Percentiles rank a stretch among this genome's conserved stretches.
Evolutionary conservation across 2,888 invertebrate genomes (phyloP).

Genomic region (Lasioglossum morio): DNA sequence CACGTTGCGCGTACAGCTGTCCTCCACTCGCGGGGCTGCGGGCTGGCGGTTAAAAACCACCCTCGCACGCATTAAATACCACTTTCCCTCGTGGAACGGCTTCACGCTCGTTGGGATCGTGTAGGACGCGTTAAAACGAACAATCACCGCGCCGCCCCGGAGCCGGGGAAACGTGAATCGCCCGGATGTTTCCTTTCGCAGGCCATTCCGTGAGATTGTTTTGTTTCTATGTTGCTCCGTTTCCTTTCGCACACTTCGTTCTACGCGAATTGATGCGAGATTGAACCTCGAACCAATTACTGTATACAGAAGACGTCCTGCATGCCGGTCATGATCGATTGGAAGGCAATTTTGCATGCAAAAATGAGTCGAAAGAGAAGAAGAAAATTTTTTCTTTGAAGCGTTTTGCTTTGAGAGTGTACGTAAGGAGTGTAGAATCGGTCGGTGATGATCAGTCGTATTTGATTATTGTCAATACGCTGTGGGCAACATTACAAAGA

Average conservation of each 20-base stretch:
- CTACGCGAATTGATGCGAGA: background rate
- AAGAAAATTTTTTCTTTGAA: background rate
- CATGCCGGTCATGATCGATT: too few relatives aligned
- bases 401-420: too few relatives aligned
- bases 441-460: too few relatives aligned
- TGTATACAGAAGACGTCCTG: too few relatives aligned
- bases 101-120: background rate
- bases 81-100: background rate
- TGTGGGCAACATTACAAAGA: background rate
- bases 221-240: background rate
- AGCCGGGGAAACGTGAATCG: background rate
- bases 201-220: background rate
- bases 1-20: constrained; percentile 39
- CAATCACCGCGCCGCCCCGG: constrained; percentile 1
- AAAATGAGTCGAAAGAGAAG: background rate
- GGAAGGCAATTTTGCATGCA: too few relatives aligned
- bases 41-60: constrained; percentile 27
- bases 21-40: background rate
- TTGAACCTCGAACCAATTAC: background rate
- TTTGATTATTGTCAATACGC: too few relatives aligned
- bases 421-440: too few relatives aligned
- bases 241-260: background rate
- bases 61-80: constrained; percentile 31
- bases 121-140: constrained; percentile 22
- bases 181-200: background rate